phyloP scores from a whole-genome alignment of 2,888 invertebrate species.

The Merodon equestris region DNA sequence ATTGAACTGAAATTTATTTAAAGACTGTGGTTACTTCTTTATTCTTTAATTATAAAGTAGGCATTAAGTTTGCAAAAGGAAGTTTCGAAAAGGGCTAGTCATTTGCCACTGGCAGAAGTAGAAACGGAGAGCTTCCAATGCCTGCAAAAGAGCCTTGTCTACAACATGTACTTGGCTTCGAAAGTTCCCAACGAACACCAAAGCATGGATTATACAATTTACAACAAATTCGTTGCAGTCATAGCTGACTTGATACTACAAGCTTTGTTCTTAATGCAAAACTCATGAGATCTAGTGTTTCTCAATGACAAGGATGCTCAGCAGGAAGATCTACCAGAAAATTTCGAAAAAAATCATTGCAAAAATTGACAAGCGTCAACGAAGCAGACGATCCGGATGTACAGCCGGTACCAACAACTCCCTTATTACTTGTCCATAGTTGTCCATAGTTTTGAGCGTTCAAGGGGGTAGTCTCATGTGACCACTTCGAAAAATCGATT shows the following conservation, averaged over 20 bases:
- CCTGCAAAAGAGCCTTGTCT: slow-evolving; percentile 49
- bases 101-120: background rate
- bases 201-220: slow-evolving; percentile 24
- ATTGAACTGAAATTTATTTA: too few relatives aligned
- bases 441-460: too few relatives aligned
- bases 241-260: slow-evolving; percentile 47
- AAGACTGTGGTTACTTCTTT: too few relatives aligned
- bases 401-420: too few relatives aligned
- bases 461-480: too few relatives aligned
- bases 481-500: too few relatives aligned
- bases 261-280: slow-evolving; percentile 39
- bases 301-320: background rate
- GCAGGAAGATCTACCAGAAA: background rate
- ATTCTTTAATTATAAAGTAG: too few relatives aligned
- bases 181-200: slow-evolving; percentile 30
- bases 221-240: slow-evolving; percentile 40
- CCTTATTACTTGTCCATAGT: too few relatives aligned
- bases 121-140: slow-evolving; percentile 43
- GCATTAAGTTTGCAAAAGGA: slow-evolving; percentile 46
- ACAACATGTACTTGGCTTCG: slow-evolving; percentile 39
- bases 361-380: too few relatives aligned
- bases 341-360: slow-evolving; percentile 15
- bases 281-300: background rate
- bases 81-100: slow-evolving; percentile 22
- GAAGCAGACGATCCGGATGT: too few relatives aligned